These are phyloP conservation scores for Acrocephalus arundinaceus DNA, from an alignment of 2,113 vertebrate genomes.

Conservation along the genomic window DNA sequence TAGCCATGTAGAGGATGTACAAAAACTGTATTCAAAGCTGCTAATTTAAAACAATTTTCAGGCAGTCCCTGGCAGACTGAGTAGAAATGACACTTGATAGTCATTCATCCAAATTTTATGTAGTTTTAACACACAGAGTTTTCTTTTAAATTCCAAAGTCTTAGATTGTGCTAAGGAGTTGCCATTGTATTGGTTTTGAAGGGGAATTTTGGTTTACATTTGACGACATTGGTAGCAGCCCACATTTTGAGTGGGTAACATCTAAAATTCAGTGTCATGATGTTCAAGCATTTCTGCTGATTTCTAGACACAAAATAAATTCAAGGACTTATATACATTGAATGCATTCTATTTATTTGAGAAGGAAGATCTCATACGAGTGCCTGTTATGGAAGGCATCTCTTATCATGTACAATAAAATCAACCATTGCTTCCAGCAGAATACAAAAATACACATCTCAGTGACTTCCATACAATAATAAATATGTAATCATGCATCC, in stretches of 20 bases:
- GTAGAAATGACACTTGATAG: neutral
- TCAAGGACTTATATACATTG: constrained; percentile 50
- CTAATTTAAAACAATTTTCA: neutral
- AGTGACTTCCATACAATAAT: constrained; percentile 96
- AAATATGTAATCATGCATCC: constrained; percentile 97
- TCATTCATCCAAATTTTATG: neutral
- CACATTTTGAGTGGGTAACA: neutral
- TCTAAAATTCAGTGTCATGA: neutral
- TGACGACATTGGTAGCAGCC: neutral
- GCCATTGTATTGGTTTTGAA: neutral
- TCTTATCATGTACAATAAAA: constrained; percentile 86
- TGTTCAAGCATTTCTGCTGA: neutral
- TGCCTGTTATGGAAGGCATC: constrained; percentile 81
- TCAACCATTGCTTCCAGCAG: constrained; percentile 88
- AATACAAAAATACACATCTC: constrained; percentile 99
- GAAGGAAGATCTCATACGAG: constrained; percentile 88
- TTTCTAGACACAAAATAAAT: neutral
- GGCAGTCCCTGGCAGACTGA: neutral
- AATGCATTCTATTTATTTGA: constrained; percentile 94
- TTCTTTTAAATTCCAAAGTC: neutral
- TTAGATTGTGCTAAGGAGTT: neutral
- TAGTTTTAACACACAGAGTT: neutral
- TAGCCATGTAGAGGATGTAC: neutral
- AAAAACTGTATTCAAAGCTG: neutral
- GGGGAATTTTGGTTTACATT: neutral